Percentiles rank a stretch among this genome's conserved stretches.
Conservation (phyloP, 2,113 vertebrate genomes). For the Ophthalmolycus amberensis region DNA sequence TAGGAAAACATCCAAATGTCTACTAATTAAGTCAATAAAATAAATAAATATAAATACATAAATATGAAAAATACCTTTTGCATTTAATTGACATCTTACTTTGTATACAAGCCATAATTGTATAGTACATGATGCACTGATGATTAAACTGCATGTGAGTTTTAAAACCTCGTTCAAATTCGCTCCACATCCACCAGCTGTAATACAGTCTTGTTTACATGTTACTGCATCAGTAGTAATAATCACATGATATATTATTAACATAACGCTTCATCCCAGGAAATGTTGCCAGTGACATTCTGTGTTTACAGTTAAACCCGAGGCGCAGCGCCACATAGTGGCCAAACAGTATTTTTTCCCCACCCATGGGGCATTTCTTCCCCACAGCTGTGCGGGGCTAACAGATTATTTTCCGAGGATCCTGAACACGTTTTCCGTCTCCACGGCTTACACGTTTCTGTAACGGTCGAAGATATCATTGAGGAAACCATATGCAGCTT, state of each 20-base stretch:
- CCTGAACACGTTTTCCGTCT: background rate
- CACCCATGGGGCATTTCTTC: too few species aligned
- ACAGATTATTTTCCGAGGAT: too few species aligned
- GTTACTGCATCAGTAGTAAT: background rate
- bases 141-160: background rate
- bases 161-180: background rate
- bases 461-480: background rate
- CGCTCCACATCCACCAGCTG: too few species aligned
- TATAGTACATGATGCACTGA: background rate
- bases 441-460: background rate
- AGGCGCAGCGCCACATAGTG: too few species aligned
- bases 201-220: too few species aligned
- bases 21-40: background rate
- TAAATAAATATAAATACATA: too few species aligned
- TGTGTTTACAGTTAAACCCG: too few species aligned
- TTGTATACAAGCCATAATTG: too few species aligned
- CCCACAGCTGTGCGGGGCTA: too few species aligned
- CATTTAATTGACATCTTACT: too few species aligned
- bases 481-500: background rate
- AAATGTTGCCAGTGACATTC: background rate
- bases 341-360: background rate
- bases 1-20: background rate
- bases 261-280: background rate
- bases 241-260: background rate
- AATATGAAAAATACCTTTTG: too few species aligned